Evolutionary conservation across 53 echinoderm and acorn worm species (phyloP).

Genomic region (Astropecten irregularis): DNA sequence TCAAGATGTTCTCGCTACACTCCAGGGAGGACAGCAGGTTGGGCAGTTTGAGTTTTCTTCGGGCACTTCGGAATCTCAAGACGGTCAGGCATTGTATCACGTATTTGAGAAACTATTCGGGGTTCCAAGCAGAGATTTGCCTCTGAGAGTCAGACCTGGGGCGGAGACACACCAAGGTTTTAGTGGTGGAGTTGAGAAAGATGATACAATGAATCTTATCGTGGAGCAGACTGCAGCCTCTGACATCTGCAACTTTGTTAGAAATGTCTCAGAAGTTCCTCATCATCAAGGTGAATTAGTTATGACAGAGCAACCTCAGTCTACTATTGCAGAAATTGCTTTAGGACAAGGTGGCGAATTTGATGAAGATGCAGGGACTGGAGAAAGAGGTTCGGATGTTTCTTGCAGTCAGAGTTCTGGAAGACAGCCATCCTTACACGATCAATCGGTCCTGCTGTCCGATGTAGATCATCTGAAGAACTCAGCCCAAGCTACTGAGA

Average conservation of each 20-base stretch:
- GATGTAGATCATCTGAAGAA: neutral
- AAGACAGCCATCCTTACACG: neutral
- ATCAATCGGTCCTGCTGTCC: no score
- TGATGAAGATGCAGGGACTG: neutral
- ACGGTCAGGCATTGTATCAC: neutral
- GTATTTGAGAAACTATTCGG: slow-evolving; percentile 30
- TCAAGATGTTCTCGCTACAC: slow-evolving; percentile 15
- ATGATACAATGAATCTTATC: no score
- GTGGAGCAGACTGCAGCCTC: neutral
- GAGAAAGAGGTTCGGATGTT: neutral
- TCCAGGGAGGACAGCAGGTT: slow-evolving; percentile 4
- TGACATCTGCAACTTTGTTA: neutral
- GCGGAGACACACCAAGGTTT: neutral
- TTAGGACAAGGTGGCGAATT: neutral
- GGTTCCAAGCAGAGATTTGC: neutral
- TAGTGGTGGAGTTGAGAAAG: no score
- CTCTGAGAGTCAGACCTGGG: neutral
- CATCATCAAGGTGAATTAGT: neutral
- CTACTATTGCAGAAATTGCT: neutral
- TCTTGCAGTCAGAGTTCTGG: neutral
- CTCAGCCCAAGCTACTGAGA: neutral
- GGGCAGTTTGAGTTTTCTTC: slow-evolving; percentile 12
- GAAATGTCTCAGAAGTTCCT: neutral
- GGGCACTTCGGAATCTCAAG: neutral
- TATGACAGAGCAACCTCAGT: neutral